Evolutionary conservation across 2,113 vertebrate species (phyloP).

Genomic region (Leptocoma aspasia): DNA sequence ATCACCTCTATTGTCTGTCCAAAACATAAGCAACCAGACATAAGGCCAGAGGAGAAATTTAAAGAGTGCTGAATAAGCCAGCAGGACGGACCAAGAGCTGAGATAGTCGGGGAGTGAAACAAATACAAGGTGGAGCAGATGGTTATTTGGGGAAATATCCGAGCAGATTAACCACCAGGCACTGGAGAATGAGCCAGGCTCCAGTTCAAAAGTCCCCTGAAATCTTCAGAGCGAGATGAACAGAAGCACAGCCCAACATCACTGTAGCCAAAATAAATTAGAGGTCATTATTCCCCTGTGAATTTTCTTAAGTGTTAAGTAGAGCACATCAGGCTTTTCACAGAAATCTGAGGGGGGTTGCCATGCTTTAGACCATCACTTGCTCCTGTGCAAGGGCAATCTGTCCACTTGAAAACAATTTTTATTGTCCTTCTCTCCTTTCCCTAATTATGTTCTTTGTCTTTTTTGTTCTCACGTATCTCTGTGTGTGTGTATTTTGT

Average conservation of each 20-base stretch:
- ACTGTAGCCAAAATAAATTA: conserved; percentile 61
- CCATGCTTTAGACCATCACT: background rate
- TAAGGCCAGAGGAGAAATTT: conserved; percentile 81
- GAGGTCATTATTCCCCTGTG: conserved; percentile 44
- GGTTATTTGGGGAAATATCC: conserved; percentile 38
- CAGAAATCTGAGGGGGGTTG: background rate
- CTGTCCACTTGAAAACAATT: conserved; percentile 17
- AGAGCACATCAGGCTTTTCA: conserved; percentile 44
- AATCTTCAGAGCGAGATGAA: conserved; percentile 41
- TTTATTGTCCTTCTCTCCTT: background rate
- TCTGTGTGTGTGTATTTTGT: background rate
- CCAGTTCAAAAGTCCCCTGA: conserved; percentile 44
- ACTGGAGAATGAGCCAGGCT: conserved; percentile 28
- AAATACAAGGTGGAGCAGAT: conserved; percentile 66
- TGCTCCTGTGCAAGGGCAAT: background rate
- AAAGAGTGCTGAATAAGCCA: conserved; percentile 80
- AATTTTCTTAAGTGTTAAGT: conserved; percentile 32
- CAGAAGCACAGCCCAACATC: conserved; percentile 26
- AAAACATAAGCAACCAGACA: conserved; percentile 77
- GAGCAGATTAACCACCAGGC: conserved; percentile 34
- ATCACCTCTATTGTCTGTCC: conserved; percentile 84
- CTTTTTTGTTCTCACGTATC: background rate
- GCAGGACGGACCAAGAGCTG: conserved; percentile 67
- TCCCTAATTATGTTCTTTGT: background rate
- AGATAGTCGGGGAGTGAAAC: conserved; percentile 29